A percentile compares a stretch with the other conserved stretches of the same genome.
phyloP scores from a whole-genome alignment of 2,888 invertebrate species.

The Crocallis elinguaria region DNA sequence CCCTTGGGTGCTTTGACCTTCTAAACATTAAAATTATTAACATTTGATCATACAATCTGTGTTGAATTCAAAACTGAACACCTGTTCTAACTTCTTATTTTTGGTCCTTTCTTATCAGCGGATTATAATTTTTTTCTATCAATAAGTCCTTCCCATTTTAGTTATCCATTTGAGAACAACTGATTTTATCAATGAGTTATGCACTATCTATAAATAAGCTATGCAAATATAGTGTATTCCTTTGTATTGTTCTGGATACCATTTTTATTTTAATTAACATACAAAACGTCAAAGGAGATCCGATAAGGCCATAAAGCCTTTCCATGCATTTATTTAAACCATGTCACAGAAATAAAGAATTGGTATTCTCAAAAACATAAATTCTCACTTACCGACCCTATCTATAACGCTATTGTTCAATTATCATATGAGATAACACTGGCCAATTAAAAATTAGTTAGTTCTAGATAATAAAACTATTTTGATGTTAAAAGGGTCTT shows the following conservation, averaged over 20 bases:
- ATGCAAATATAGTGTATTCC: too few species aligned
- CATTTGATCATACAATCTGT: not conserved
- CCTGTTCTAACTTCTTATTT: not conserved
- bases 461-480: constrained; percentile 49
- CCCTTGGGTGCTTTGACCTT: constrained; percentile 38
- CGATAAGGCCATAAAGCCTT: constrained; percentile 23
- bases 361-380: constrained; percentile 60
- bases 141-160: too few species aligned
- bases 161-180: too few species aligned
- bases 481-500: constrained; percentile 44
- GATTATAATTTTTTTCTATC: too few species aligned
- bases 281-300: constrained; percentile 17
- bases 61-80: not conserved
- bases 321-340: constrained; percentile 31
- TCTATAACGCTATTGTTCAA: constrained; percentile 66
- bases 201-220: too few species aligned
- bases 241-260: too few species aligned
- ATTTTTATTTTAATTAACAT: not conserved
- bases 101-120: not conserved
- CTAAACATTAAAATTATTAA: constrained; percentile 5
- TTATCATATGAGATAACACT: constrained; percentile 62
- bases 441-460: constrained; percentile 74
- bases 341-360: constrained; percentile 35
- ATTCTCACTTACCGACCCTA: constrained; percentile 70
- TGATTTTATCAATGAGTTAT: too few species aligned